These are phyloP conservation scores for Lepidothrix coronata DNA, from an alignment of 2,113 vertebrate genomes.

Conservation along the genomic window DNA sequence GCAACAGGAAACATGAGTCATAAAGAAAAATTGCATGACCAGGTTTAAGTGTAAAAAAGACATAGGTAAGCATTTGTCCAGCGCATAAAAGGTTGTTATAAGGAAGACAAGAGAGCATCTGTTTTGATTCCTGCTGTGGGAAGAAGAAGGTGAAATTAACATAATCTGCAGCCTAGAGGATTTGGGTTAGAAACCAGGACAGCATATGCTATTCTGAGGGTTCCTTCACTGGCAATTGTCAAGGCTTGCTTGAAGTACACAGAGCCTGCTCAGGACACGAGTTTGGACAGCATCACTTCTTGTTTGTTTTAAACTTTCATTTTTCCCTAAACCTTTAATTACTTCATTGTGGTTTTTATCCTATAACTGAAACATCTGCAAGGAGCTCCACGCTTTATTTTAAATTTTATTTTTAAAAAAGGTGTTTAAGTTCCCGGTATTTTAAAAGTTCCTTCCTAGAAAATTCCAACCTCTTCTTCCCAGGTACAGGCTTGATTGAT, in stretches of 20 bases:
- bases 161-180: not conserved
- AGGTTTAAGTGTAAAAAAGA: not conserved
- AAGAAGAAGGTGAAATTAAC: not conserved
- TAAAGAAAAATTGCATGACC: not conserved
- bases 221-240: not conserved
- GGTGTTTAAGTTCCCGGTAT: not conserved
- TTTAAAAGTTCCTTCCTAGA: not conserved
- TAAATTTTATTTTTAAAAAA: not conserved
- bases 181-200: not conserved
- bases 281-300: not conserved
- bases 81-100: not conserved
- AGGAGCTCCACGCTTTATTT: not conserved
- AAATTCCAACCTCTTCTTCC: not conserved
- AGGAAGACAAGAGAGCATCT: not conserved
- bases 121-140: not conserved
- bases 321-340: not conserved
- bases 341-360: not conserved
- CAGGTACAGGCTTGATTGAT: not conserved
- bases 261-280: not conserved
- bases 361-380: not conserved
- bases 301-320: not conserved
- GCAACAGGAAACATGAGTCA: not conserved
- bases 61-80: not conserved
- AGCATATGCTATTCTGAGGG: not conserved
- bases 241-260: not conserved